Base-by-base conservation (phyloP, 2,113 vertebrate species). In the Craseonycteris thonglongyai region DNA sequence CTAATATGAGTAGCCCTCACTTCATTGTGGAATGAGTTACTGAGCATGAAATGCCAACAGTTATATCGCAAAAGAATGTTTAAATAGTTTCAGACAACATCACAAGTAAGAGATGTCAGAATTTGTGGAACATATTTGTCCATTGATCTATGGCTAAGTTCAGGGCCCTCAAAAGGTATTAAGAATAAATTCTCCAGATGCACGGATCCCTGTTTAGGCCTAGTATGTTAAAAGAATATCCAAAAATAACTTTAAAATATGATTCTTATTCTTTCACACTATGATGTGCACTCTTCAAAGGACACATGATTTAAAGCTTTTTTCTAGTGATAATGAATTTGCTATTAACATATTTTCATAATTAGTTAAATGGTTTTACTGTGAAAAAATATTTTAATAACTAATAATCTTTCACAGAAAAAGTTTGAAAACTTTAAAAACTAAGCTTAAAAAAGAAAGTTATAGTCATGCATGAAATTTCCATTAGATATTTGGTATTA, bases 1-100 rank as follows among this genome's bases (percentile, higher is more conserved):
- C 51, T 82, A 91, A 93, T 65, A 33, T n/a, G 24, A 21, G 54
- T 59, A 80, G 79, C 65, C 35, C 42, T 91, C 15, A 78, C 76
- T 49, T 92, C 79, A 92, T 19, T 81, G 76, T 93, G 54, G 42
- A 93, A 66, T 0, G 2, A 58, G 28, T 82, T 81, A 61, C 69
- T 76, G 59, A 93, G 68, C 59, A 35, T 91, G 80, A 96, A 97
- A 96, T 96, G 66, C 90, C 90, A 92, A 56, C 45, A 91, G 51
- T 51, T 84, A 28, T 54, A 80, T 81, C 75, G 54, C 66, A 26
- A 58, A 89, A 89, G 87, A 72, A 84, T 94, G 59, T 83, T 84
- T 81, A 85, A 87, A 72, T 94, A 87, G 49, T 76, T 95, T 82
- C 54, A 75, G 54, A 84, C 28, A 91, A 26, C 7, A 76, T 38